A percentile compares a stretch with the other conserved stretches of the same genome.
Evolutionary conservation across 1,140 invertebrate genomes (phyloP).

Genomic region (Diorhabda elongata): DNA sequence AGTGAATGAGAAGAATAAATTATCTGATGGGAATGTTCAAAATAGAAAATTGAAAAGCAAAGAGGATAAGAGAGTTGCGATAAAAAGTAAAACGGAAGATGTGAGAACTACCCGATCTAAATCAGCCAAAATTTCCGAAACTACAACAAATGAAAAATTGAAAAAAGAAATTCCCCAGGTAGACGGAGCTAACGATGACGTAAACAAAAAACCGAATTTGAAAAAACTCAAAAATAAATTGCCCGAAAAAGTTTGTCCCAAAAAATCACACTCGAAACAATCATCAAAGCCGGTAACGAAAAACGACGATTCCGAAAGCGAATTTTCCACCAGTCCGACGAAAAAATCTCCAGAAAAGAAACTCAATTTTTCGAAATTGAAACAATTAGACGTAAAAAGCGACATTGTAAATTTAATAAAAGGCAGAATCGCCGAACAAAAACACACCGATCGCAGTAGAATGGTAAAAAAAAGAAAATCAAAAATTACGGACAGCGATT

Average conservation of each 20-base stretch:
- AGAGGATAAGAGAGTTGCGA: background rate
- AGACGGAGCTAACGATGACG: slow-evolving; percentile 47
- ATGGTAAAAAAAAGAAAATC: slow-evolving; percentile 30
- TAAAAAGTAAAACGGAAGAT: background rate
- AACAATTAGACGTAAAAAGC: slow-evolving; percentile 45
- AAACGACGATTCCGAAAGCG: slow-evolving; percentile 27
- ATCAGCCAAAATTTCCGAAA: background rate
- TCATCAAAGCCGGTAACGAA: background rate
- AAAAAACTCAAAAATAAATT: slow-evolving; percentile 5
- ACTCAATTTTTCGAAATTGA: slow-evolving; percentile 13
- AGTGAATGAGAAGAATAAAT: background rate
- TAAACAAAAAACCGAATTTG: slow-evolving; percentile 8
- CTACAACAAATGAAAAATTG: background rate
- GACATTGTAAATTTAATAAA: slow-evolving; percentile 52
- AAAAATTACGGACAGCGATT: slow-evolving; percentile 40
- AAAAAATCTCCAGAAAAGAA: slow-evolving; percentile 4
- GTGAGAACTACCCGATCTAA: background rate
- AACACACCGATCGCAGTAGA: slow-evolving; percentile 33
- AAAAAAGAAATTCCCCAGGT: slow-evolving; percentile 49
- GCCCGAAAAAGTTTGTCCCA: background rate
- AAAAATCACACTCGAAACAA: background rate
- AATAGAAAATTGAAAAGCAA: too few relatives aligned
- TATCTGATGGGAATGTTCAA: background rate
- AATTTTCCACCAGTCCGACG: slow-evolving; percentile 19
- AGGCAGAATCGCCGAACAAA: slow-evolving; percentile 48